Evolutionary conservation across 2,888 invertebrate genomes (phyloP).

Genomic region (Sericinus montela): DNA sequence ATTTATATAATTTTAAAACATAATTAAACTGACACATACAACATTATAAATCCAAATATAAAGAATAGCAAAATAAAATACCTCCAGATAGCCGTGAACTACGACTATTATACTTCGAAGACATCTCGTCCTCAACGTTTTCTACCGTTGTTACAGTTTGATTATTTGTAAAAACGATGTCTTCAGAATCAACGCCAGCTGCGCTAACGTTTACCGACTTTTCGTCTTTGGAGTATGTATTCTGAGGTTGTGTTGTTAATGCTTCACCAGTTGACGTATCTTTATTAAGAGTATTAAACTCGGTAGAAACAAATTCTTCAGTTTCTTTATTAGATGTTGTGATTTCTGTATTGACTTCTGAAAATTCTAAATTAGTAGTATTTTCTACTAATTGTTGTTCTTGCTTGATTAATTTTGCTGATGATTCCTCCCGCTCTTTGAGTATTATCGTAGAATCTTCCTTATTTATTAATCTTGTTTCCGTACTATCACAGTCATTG

Average conservation of each 20-base stretch:
- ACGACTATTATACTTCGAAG: constrained; percentile 79
- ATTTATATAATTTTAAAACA: too few relatives aligned
- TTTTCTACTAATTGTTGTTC: not conserved
- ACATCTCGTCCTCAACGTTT: constrained; percentile 67
- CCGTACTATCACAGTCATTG: too few relatives aligned
- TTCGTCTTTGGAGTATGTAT: not conserved
- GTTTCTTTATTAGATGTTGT: not conserved
- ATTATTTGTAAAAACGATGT: constrained; percentile 37
- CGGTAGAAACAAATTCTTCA: not conserved
- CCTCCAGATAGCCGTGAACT: constrained; percentile 82
- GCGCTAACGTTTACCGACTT: constrained; percentile 26
- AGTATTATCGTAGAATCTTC: not conserved
- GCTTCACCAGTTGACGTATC: constrained; percentile 1
- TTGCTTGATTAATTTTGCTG: not conserved
- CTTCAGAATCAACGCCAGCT: constrained; percentile 34
- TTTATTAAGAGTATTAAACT: not conserved
- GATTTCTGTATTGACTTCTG: not conserved
- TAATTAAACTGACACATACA: too few relatives aligned
- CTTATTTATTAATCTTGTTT: not conserved
- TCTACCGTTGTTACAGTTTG: constrained; percentile 67
- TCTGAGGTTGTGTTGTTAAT: constrained; percentile 10
- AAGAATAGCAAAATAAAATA: constrained; percentile 29
- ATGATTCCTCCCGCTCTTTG: not conserved
- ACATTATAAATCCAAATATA: too few relatives aligned
- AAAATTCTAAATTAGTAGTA: not conserved